Evolutionary conservation across 2,113 vertebrate genomes (phyloP).

Genomic region (Platysteira castanea): DNA sequence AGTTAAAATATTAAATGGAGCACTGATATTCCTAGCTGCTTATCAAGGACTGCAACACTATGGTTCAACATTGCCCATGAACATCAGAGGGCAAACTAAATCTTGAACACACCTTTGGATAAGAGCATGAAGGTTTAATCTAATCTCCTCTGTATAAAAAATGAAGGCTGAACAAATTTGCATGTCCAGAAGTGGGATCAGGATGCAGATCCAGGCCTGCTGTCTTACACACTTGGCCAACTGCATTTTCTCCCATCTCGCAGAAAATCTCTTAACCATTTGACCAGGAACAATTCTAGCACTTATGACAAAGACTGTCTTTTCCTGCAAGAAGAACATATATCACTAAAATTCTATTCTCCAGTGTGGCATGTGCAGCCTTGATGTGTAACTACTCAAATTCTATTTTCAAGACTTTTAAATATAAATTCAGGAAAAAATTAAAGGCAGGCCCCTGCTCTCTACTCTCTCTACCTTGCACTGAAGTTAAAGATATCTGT

Average conservation of each 20-base stretch:
- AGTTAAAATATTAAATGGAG: not conserved
- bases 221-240: not conserved
- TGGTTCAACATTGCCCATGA: not conserved
- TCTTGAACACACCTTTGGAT: not conserved
- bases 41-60: not conserved
- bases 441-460: not conserved
- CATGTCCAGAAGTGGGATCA: not conserved
- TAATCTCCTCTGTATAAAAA: not conserved
- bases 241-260: not conserved
- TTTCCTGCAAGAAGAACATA: not conserved
- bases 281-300: not conserved
- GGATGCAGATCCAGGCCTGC: not conserved
- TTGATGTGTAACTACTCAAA: not conserved
- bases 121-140: not conserved
- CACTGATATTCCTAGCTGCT: not conserved
- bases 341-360: not conserved
- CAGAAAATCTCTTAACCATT: not conserved
- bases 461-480: not conserved
- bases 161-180: not conserved
- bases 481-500: not conserved
- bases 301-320: not conserved
- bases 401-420: not conserved
- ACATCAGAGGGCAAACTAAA: not conserved
- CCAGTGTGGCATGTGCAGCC: not conserved
- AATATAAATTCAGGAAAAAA: not conserved